Conservation (phyloP, 1,140 invertebrate genomes). For the Apocrypta bakeri region DNA sequence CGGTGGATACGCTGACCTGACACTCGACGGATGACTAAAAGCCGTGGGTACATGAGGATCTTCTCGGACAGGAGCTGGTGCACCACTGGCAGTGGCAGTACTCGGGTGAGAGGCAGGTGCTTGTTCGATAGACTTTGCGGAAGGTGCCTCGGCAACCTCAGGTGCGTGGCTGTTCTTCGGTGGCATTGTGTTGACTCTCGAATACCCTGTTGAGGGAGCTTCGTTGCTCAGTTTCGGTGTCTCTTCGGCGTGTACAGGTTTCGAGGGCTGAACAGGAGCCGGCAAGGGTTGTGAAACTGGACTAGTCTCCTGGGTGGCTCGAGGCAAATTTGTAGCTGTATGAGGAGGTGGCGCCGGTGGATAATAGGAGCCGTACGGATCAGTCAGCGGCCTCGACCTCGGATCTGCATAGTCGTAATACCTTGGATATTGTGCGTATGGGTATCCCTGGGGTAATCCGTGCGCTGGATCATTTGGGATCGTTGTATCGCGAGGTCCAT, state of each 20-base stretch:
- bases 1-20: constrained; percentile 67
- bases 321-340: background rate
- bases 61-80: constrained; percentile 55
- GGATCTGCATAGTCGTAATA: constrained; percentile 72
- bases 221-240: constrained; percentile 61
- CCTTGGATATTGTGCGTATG: constrained; percentile 70
- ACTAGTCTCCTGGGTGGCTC: constrained; percentile 50
- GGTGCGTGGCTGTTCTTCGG: constrained; percentile 12
- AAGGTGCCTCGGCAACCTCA: constrained; percentile 18
- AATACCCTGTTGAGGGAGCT: constrained; percentile 15
- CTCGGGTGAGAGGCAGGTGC: constrained; percentile 35
- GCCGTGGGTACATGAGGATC: constrained; percentile 66
- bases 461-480: constrained; percentile 58
- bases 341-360: constrained; percentile 55
- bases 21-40: constrained; percentile 71
- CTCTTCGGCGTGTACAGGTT: constrained; percentile 57
- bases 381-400: constrained; percentile 64
- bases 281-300: constrained; percentile 56
- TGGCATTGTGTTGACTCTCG: background rate
- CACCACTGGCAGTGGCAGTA: background rate
- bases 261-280: constrained; percentile 53
- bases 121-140: constrained; percentile 40
- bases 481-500: constrained; percentile 46
- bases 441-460: constrained; percentile 66
- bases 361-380: constrained; percentile 68